A percentile compares a stretch with the other conserved stretches of the same genome.
Evolutionary conservation across 2,888 invertebrate genomes (phyloP).

Genomic region (Graphium colonna): DNA sequence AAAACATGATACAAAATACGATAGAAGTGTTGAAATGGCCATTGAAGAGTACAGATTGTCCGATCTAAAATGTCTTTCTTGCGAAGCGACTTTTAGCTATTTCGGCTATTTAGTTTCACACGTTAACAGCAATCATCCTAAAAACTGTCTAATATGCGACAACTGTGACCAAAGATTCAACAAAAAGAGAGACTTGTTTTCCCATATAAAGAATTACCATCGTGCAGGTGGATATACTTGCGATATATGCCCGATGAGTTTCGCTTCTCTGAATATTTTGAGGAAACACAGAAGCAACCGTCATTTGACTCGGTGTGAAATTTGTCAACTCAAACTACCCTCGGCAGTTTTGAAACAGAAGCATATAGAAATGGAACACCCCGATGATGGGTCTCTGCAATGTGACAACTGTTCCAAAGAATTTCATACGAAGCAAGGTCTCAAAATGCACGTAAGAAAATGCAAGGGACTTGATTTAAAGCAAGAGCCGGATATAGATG

Average conservation of each 20-base stretch:
- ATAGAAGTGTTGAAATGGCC: conserved; percentile 61
- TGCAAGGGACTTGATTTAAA: conserved; percentile 56
- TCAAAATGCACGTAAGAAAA: conserved; percentile 64
- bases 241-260: conserved; percentile 58
- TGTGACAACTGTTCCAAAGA: conserved; percentile 63
- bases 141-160: conserved; percentile 66
- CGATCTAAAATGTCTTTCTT: conserved; percentile 55
- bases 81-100: conserved; percentile 61
- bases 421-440: conserved; percentile 67
- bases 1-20: conserved; percentile 59
- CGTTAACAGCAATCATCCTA: conserved; percentile 63
- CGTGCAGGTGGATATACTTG: conserved; percentile 68
- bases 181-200: conserved; percentile 64
- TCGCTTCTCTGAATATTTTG: conserved; percentile 61
- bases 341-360: conserved; percentile 64
- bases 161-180: conserved; percentile 69
- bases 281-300: conserved; percentile 62
- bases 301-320: conserved; percentile 60
- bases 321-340: conserved; percentile 62
- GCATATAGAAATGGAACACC: conserved; percentile 64
- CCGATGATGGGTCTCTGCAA: conserved; percentile 62
- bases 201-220: conserved; percentile 70
- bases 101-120: conserved; percentile 70
- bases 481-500: conserved; percentile 57
- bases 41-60: conserved; percentile 60